Evolutionary conservation across 2,888 invertebrate species (phyloP).

Genomic region (Melanotus villosus): DNA sequence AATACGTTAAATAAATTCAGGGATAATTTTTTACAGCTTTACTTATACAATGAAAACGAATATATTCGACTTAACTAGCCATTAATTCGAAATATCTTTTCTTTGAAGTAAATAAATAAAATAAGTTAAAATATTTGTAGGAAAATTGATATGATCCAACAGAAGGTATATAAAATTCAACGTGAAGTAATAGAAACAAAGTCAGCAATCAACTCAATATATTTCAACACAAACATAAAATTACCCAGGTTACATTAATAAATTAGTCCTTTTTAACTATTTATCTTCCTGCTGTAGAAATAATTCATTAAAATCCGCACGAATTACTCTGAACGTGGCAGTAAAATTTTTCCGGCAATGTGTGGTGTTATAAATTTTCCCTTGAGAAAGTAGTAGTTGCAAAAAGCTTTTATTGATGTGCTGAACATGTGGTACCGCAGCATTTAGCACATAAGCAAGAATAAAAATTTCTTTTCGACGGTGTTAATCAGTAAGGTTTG

Average conservation of each 20-base stretch:
- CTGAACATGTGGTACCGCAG: slow-evolving; percentile 32
- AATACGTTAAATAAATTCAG: too few species aligned
- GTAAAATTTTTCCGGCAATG: slow-evolving; percentile 13
- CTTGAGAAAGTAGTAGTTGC: slow-evolving; percentile 28
- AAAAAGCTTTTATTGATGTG: slow-evolving; percentile 36
- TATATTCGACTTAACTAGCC: too few species aligned
- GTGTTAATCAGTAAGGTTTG: slow-evolving; percentile 1
- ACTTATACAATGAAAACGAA: too few species aligned
- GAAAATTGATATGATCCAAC: too few species aligned
- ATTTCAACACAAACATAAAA: background rate
- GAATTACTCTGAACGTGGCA: background rate
- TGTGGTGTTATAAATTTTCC: slow-evolving; percentile 28
- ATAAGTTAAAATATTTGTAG: too few species aligned
- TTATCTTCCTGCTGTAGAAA: background rate
- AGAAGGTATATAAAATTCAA: too few species aligned
- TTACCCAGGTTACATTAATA: background rate
- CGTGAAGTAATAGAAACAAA: too few species aligned
- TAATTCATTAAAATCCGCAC: slow-evolving; percentile 17
- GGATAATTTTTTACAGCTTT: too few species aligned
- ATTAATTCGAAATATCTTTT: too few species aligned
- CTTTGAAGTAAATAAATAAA: too few species aligned
- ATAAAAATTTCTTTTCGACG: slow-evolving; percentile 30
- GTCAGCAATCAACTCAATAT: too few species aligned
- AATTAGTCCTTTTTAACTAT: background rate
- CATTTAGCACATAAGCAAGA: slow-evolving; percentile 29